Evolutionary conservation across 2,888 invertebrate genomes (phyloP).

Genomic region (Drosophila anceps): DNA sequence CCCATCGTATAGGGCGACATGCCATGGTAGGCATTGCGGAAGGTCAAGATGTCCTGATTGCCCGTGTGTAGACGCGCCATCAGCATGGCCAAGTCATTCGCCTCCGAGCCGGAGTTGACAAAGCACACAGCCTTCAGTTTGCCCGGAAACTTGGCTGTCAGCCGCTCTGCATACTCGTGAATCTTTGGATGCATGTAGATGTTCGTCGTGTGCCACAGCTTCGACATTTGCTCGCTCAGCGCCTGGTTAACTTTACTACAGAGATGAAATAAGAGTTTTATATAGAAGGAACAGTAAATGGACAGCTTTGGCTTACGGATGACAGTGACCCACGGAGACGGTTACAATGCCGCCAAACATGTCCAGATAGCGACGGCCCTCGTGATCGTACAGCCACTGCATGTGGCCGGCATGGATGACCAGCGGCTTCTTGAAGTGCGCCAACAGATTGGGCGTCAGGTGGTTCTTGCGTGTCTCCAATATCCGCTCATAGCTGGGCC

Average conservation of each 20-base stretch:
- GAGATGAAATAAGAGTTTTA: not conserved
- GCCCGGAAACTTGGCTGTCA: conserved; percentile 93
- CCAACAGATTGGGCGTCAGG: conserved; percentile 90
- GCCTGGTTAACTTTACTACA: conserved; percentile 93
- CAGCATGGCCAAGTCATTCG: conserved; percentile 96
- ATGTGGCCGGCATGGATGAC: conserved; percentile 94
- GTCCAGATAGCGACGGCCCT: conserved; percentile 95
- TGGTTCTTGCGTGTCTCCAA: conserved; percentile 87
- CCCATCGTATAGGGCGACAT: conserved; percentile 94
- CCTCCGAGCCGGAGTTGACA: conserved; percentile 98
- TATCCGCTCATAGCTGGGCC: conserved; percentile 88
- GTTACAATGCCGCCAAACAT: conserved; percentile 99
- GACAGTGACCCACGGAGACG: conserved; percentile 98
- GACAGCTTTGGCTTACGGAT: conserved; percentile 91
- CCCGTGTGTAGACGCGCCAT: conserved; percentile 95
- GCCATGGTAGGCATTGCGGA: conserved; percentile 97
- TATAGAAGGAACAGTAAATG: not conserved
- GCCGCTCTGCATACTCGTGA: conserved; percentile 94
- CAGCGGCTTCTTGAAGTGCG: conserved; percentile 93
- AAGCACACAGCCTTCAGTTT: conserved; percentile 96
- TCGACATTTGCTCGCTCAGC: conserved; percentile 91
- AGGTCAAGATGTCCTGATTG: conserved; percentile 92
- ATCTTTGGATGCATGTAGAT: conserved; percentile 96
- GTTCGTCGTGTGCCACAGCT: conserved; percentile 96
- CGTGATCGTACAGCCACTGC: conserved; percentile 96